Conservation (phyloP, 2,113 vertebrate species). For the Emydura subglobosa region DNA sequence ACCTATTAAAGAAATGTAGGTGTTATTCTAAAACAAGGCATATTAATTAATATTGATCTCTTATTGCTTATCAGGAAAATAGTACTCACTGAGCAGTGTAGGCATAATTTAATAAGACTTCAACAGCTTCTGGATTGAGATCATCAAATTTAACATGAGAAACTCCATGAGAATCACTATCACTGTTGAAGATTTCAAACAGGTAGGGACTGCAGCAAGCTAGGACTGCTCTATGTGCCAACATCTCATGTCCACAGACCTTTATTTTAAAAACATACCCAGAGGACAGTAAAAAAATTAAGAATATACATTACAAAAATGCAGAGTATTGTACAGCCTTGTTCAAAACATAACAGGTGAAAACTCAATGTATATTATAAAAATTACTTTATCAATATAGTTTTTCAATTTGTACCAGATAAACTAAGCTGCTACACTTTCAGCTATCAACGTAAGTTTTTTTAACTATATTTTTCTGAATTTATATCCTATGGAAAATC, state of each 20-base stretch:
- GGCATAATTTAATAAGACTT: conserved; percentile 96
- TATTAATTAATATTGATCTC: background rate
- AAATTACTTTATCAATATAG: background rate
- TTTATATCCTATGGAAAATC: background rate
- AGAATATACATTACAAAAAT: background rate
- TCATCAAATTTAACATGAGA: conserved; percentile 98
- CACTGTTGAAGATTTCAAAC: conserved; percentile 98
- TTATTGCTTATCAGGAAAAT: background rate
- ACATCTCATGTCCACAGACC: conserved; percentile 97
- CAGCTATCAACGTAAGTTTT: background rate
- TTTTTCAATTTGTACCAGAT: background rate
- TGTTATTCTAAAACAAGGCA: background rate
- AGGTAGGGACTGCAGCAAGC: conserved; percentile 99
- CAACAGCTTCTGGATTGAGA: conserved; percentile 95
- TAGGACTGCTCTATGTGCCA: conserved; percentile 96
- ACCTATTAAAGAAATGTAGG: conserved; percentile 75
- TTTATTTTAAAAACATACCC: conserved; percentile 64
- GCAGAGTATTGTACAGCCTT: background rate
- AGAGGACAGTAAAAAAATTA: background rate
- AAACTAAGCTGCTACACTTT: background rate
- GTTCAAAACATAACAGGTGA: background rate
- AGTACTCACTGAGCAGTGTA: conserved; percentile 98
- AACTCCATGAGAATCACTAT: conserved; percentile 91
- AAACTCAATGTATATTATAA: background rate
- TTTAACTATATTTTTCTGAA: background rate